phyloP scores from a whole-genome alignment of 2,113 vertebrate species.

The Lophotis ruficrista region DNA sequence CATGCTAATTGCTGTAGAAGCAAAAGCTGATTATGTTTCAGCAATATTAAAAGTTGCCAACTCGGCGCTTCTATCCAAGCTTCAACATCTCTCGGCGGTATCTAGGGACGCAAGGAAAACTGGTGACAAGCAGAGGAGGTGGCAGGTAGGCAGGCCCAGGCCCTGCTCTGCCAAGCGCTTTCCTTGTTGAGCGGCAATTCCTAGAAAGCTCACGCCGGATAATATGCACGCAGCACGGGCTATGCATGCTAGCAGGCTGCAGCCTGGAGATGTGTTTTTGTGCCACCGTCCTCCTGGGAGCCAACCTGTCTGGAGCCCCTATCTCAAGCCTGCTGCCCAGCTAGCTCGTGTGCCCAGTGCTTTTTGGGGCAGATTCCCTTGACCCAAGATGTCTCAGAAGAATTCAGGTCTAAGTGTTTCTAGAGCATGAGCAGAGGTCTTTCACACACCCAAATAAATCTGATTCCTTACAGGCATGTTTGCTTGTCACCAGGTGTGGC shows the following conservation, averaged over 20 bases:
- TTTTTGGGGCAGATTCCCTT: background rate
- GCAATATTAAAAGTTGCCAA: conserved; percentile 77
- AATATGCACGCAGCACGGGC: accelerated
- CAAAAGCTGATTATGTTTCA: conserved; percentile 84
- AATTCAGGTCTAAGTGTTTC: background rate
- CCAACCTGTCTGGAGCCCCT: background rate
- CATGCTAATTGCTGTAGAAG: conserved; percentile 85
- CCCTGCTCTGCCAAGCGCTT: background rate
- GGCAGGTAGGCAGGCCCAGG: background rate
- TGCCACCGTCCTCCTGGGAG: background rate
- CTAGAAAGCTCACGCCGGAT: accelerated
- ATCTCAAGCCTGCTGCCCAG: background rate
- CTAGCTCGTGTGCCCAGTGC: accelerated
- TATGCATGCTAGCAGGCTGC: accelerated
- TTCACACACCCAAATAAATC: background rate
- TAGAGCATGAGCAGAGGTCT: background rate
- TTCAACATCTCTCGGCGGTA: background rate
- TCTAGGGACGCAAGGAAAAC: background rate
- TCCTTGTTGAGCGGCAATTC: background rate
- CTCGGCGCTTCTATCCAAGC: conserved; percentile 62
- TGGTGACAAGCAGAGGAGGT: background rate
- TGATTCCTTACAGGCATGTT: background rate
- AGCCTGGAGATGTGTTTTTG: background rate
- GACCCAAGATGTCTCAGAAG: background rate
- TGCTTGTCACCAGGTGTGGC: background rate